Evolutionary conservation across 1,140 invertebrate species (phyloP), one percentile per base, ranked within the genome.

Genomic region (Caenorhabditis latens): DNA sequence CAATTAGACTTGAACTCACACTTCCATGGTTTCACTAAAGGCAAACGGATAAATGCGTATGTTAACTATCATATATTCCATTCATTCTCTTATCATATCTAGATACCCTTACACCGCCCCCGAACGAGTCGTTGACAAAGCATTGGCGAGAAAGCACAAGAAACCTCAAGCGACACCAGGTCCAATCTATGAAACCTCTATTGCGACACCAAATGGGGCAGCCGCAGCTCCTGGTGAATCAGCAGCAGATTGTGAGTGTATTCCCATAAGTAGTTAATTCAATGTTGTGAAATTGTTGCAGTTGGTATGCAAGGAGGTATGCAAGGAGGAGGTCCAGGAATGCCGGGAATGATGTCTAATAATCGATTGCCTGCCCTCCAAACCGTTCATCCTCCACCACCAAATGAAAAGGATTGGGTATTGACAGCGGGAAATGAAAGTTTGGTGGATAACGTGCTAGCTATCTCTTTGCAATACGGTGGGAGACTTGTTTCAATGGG

Each of bases 401-500:
- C 91, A 21, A 87, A 90, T 40, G 91, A 92, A 84, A 85, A 89
- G 43, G 90, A 92, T 40, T 92, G 91, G 91, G 91, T 91, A 24
- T 48, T 91, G 58, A 86, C 90, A 19, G 83, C 86, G n/a, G 86
- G 86, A 61, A 86, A 90, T 57, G 90, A 91, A 61, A 84, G 86
- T 55, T 61, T 90, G 42, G 90, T 91, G 16, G 90, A 91, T 65
- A 90, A 91, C 71, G 90, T 91, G 11, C 40, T 91, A 2, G 87
- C 87, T 11, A 90, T 91, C 55, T 89, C 86, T n/a, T 65, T 90
- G 13, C 21, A 86, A n/a, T 92, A 89, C 71, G 89, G 90, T 14
- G 91, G 91, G 42, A 83, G 91, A 50, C 88, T 92, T 1, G 91
- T 90, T 21, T 92, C 91, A 9, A 92, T 92, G 92, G 92, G 91